Evolutionary conservation across 2,797 vertebrate species (phyloP).

Genomic region (Xyrichtys novacula): DNA sequence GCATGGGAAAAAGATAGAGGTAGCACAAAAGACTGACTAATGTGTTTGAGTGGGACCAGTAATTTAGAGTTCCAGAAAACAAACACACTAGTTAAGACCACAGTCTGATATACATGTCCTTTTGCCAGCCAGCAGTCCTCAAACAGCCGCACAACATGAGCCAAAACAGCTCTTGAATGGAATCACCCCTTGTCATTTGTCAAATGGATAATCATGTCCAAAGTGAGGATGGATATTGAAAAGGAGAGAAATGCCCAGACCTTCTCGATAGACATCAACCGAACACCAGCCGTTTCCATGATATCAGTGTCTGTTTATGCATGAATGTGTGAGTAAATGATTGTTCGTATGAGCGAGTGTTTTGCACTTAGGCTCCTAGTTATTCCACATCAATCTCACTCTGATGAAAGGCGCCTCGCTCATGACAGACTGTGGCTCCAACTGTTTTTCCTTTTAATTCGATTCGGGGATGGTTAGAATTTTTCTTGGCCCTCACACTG

Average conservation of each 20-base stretch:
- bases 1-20: conserved; percentile 54
- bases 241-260: conserved; percentile 61
- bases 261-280: conserved; percentile 68
- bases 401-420: conserved; percentile 78
- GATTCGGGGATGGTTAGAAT: conserved; percentile 74
- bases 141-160: conserved; percentile 70
- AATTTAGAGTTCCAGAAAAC: conserved; percentile 66
- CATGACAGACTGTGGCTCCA: conserved; percentile 70
- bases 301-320: conserved; percentile 74
- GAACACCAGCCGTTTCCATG: conserved; percentile 74
- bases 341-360: conserved; percentile 66
- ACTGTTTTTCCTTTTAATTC: conserved; percentile 73
- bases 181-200: conserved; percentile 75
- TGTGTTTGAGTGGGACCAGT: conserved; percentile 29
- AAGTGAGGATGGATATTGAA: conserved; percentile 70
- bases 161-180: conserved; percentile 75
- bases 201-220: conserved; percentile 70
- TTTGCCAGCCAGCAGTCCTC: conserved; percentile 75
- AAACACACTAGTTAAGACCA: conserved; percentile 69
- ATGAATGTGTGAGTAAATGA: conserved; percentile 61
- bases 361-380: conserved; percentile 73
- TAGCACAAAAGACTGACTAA: conserved; percentile 64
- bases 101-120: conserved; percentile 47
- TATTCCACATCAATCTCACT: conserved; percentile 79
- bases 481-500: conserved; percentile 63